Percentiles rank a stretch among this genome's conserved stretches.
phyloP scores from a whole-genome alignment of 2,888 invertebrate genomes.

The Charanyca ferruginea region DNA sequence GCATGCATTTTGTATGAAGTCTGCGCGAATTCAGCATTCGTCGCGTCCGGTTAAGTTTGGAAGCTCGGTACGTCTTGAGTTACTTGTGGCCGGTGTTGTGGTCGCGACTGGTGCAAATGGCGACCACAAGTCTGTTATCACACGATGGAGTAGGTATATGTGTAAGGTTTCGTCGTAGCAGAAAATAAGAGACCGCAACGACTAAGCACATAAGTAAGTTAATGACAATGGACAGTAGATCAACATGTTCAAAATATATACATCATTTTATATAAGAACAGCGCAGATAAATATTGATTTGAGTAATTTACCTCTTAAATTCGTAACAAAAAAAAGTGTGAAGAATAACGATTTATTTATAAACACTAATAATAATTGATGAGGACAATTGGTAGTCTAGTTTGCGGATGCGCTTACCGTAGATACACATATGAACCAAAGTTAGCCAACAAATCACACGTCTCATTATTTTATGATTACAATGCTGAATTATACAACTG shows the following conservation, averaged over 20 bases:
- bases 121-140: slow-evolving; percentile 5
- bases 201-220: too few species aligned
- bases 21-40: slow-evolving; percentile 49
- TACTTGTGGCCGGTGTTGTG: slow-evolving; percentile 42
- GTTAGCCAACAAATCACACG: slow-evolving; percentile 45
- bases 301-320: not conserved
- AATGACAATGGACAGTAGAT: too few species aligned
- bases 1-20: slow-evolving; percentile 58
- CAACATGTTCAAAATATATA: too few species aligned
- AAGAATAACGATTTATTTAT: not conserved
- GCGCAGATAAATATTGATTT: too few species aligned
- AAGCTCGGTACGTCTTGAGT: slow-evolving; percentile 33
- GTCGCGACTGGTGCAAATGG: slow-evolving; percentile 1
- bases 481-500: slow-evolving; percentile 26
- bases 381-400: slow-evolving; percentile 1
- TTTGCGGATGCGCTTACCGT: slow-evolving; percentile 28
- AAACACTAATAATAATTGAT: not conserved
- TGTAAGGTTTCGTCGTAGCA: not conserved
- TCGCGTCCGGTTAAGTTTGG: slow-evolving; percentile 40
- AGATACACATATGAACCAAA: slow-evolving; percentile 8
- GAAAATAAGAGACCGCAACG: not conserved
- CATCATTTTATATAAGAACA: too few species aligned
- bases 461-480: slow-evolving; percentile 54
- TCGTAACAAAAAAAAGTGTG: too few species aligned
- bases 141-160: not conserved